These are phyloP conservation scores for Neodiprion virginianus DNA, from an alignment of 1,140 invertebrate species.

Conservation along the genomic window DNA sequence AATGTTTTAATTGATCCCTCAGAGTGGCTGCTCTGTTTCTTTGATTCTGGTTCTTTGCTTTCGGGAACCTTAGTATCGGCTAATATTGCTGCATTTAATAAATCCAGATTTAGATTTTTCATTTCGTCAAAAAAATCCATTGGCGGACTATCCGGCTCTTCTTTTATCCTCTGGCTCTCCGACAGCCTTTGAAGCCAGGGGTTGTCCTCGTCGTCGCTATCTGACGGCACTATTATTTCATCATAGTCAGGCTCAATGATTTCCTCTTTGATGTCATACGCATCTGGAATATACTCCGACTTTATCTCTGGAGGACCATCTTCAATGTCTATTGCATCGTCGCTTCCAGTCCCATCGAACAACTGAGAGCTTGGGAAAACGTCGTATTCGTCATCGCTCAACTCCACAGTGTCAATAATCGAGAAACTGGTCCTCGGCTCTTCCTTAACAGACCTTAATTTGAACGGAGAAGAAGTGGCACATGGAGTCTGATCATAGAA, in stretches of 20 bases:
- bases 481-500: background rate
- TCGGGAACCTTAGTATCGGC: background rate
- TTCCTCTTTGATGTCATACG: background rate
- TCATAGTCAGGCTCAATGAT: constrained; percentile 28
- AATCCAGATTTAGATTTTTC: too few species aligned
- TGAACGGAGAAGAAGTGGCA: constrained; percentile 21
- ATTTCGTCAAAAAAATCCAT: too few species aligned
- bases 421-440: constrained; percentile 32
- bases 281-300: constrained; percentile 15
- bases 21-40: too few species aligned
- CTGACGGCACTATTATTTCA: constrained; percentile 35
- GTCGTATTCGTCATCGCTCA: constrained; percentile 39
- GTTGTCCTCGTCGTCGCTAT: constrained; percentile 41
- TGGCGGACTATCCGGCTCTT: background rate
- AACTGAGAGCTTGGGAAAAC: constrained; percentile 44
- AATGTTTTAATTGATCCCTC: too few species aligned
- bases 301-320: constrained; percentile 25
- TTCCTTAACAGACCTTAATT: constrained; percentile 29
- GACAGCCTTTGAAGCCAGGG: constrained; percentile 32
- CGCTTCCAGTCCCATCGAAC: constrained; percentile 31
- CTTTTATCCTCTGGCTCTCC: constrained; percentile 31
- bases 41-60: background rate
- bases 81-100: too few species aligned
- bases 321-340: constrained; percentile 11
- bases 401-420: constrained; percentile 34